Evolutionary conservation across 2,797 vertebrate species (phyloP).

Genomic region (Oreonectes daqikongensis): DNA sequence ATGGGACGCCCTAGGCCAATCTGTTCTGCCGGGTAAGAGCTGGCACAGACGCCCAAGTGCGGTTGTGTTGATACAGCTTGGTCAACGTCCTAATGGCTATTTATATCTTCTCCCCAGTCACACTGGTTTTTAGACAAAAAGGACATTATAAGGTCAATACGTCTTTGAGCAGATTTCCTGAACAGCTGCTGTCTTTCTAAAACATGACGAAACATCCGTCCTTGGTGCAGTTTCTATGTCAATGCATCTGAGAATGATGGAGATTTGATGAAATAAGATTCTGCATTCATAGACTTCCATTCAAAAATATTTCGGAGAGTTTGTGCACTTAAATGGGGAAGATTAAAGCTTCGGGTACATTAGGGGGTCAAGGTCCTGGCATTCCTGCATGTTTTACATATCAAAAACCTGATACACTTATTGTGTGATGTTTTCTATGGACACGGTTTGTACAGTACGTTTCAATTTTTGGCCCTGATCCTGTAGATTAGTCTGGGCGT

Average conservation of each 20-base stretch:
- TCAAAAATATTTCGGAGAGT: conserved; percentile 16
- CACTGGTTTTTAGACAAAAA: neutral
- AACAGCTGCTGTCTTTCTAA: conserved; percentile 28
- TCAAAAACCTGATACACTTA: conserved; percentile 37
- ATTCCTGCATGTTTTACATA: conserved; percentile 43
- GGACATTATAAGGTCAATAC: conserved; percentile 14
- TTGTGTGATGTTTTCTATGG: neutral
- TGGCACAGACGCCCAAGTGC: conserved; percentile 41
- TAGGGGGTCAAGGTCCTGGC: conserved; percentile 17
- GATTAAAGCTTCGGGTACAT: conserved; percentile 47
- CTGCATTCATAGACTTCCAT: conserved; percentile 24
- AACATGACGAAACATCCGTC: neutral
- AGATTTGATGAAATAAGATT: neutral
- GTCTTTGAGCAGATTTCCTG: conserved; percentile 18
- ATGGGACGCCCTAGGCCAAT: conserved; percentile 51
- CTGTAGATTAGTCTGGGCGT: too few species aligned
- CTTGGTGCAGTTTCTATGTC: neutral
- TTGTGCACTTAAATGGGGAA: conserved; percentile 33
- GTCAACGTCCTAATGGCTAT: conserved; percentile 44
- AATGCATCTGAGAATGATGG: neutral
- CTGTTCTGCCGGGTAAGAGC: conserved; percentile 47
- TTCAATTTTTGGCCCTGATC: too few species aligned
- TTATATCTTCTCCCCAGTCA: conserved; percentile 31
- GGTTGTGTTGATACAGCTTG: conserved; percentile 22
- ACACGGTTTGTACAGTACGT: neutral